These are phyloP conservation scores for Neodon shergylaensis DNA, from an alignment of 2,113 vertebrate species.

Conservation along the genomic window DNA sequence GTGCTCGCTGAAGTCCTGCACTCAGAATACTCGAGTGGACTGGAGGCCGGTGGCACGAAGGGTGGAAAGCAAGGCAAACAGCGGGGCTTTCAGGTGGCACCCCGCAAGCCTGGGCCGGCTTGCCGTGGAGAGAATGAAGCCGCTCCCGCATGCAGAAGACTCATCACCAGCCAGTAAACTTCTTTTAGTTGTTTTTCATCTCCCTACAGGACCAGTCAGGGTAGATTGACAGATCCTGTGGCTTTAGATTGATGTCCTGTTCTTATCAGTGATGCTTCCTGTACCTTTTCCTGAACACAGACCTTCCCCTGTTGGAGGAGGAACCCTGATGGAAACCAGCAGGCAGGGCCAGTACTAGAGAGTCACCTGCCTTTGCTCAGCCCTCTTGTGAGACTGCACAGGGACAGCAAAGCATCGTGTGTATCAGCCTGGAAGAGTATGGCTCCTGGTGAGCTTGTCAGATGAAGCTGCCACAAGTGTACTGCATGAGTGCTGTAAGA, in stretches of 20 bases:
- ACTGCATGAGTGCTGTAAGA: not conserved
- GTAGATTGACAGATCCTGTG: not conserved
- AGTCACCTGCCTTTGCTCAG: not conserved
- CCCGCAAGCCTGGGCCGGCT: not conserved
- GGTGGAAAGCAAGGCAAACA: conserved; percentile 69
- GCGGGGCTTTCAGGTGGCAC: not conserved
- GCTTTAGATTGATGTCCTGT: not conserved
- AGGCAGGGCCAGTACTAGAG: not conserved
- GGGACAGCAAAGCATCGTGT: not conserved
- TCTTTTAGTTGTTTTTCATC: conserved; percentile 52
- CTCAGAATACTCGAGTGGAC: conserved; percentile 92
- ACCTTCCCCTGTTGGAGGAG: not conserved
- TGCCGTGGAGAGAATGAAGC: not conserved
- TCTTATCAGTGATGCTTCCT: not conserved
- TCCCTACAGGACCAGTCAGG: conserved; percentile 27
- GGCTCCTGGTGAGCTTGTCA: not conserved
- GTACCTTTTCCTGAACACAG: not conserved
- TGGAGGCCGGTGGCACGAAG: conserved; percentile 76
- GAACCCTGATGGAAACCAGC: not conserved
- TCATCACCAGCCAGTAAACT: not conserved
- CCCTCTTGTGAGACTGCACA: not conserved
- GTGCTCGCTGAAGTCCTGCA: conserved; percentile 79
- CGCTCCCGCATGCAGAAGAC: not conserved
- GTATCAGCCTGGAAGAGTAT: not conserved
- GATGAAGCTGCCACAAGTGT: not conserved